phyloP scores from a whole-genome alignment of 2,113 vertebrate genomes.

The Regulus satrapa region DNA sequence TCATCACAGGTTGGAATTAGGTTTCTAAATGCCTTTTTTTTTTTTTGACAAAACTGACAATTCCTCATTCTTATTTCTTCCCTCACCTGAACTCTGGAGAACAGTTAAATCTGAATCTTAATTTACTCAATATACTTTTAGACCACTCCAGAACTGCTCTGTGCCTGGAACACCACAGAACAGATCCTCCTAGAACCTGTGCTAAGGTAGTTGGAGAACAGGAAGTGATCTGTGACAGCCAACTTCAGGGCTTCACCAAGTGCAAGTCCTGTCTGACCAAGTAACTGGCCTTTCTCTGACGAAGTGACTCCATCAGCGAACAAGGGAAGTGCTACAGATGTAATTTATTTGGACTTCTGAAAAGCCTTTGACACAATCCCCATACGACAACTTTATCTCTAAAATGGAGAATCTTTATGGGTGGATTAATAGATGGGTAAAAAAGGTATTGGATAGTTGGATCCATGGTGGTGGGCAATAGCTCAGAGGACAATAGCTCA shows the following conservation, averaged over 20 bases:
- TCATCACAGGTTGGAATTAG: neutral
- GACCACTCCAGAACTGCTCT: neutral
- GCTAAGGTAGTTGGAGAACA: neutral
- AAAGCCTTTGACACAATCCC: neutral
- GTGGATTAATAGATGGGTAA: neutral
- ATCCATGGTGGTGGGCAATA: neutral
- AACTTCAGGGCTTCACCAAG: neutral
- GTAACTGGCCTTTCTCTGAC: neutral
- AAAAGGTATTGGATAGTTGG: neutral
- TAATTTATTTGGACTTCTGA: neutral
- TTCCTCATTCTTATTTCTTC: neutral
- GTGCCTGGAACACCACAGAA: neutral
- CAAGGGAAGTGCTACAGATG: neutral
- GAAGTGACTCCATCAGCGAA: neutral
- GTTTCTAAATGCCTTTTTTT: neutral
- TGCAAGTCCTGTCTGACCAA: neutral
- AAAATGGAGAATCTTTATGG: neutral
- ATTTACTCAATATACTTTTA: neutral
- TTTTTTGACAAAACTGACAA: neutral
- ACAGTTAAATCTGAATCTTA: neutral
- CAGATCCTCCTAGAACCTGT: neutral
- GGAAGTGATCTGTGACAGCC: neutral
- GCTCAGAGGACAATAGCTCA: rapidly evolving
- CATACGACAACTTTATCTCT: neutral
- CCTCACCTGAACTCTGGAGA: neutral